Evolutionary conservation across 2,888 invertebrate genomes (phyloP).

Genomic region (Sphaerolaimus hirsutus): DNA sequence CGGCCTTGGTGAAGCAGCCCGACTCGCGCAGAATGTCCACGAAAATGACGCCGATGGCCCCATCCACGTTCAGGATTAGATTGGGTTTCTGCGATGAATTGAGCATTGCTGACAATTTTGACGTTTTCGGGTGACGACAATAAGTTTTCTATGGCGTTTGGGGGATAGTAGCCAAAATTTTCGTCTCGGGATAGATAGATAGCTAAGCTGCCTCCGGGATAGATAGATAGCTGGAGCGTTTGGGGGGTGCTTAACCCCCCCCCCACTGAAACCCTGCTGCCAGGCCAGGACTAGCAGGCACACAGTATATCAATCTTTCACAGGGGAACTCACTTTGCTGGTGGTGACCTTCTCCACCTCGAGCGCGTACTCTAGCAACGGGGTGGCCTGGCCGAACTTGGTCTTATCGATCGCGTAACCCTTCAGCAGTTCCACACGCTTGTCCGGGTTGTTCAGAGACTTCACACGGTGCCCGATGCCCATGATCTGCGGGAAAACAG

Average conservation of each 20-base stretch:
- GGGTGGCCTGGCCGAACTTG: constrained; percentile 46
- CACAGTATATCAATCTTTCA: too few species aligned
- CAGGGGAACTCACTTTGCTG: constrained; percentile 42
- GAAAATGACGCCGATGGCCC: constrained; percentile 85
- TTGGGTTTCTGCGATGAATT: constrained; percentile 57
- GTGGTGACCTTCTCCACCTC: constrained; percentile 97
- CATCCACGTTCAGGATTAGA: constrained; percentile 93
- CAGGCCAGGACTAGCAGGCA: too few species aligned
- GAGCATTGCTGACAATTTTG: neutral
- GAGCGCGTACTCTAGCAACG: constrained; percentile 74
- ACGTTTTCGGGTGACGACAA: neutral
- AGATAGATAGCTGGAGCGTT: too few species aligned
- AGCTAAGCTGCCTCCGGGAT: too few species aligned
- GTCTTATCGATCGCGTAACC: constrained; percentile 71
- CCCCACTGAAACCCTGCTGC: too few species aligned
- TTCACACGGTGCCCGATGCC: constrained; percentile 79
- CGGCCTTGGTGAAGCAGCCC: constrained; percentile 79
- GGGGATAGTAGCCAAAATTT: too few species aligned
- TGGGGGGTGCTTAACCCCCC: too few species aligned
- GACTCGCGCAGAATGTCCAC: constrained; percentile 82
- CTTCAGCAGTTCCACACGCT: constrained; percentile 82
- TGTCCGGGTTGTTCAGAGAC: constrained; percentile 90
- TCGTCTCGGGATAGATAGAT: too few species aligned
- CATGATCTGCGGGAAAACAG: too few species aligned
- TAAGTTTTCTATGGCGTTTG: too few species aligned